A percentile compares a stretch with the other conserved stretches of the same genome.
These are phyloP conservation scores for Apaloderma vittatum DNA, from an alignment of 2,113 vertebrate genomes.

Conservation along the genomic window DNA sequence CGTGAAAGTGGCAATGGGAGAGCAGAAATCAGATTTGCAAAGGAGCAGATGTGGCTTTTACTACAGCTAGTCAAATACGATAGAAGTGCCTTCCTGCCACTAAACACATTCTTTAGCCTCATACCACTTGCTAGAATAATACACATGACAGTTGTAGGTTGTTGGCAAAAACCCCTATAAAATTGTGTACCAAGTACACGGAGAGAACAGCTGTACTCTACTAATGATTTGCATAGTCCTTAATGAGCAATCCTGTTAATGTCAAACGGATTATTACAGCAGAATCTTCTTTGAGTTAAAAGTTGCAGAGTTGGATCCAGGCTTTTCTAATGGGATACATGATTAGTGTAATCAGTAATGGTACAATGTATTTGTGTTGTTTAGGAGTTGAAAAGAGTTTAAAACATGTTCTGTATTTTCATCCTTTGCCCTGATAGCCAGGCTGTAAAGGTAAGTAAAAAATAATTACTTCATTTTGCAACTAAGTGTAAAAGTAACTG, in stretches of 20 bases:
- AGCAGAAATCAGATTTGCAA: neutral
- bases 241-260: neutral
- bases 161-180: neutral
- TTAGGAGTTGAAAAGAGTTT: slow-evolving; percentile 35
- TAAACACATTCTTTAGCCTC: neutral
- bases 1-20: neutral
- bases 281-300: neutral
- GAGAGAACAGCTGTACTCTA: neutral
- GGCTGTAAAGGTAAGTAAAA: slow-evolving; percentile 14
- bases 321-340: neutral
- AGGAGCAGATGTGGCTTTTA: neutral
- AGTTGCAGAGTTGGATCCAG: slow-evolving; percentile 18
- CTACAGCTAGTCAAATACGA: neutral
- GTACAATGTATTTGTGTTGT: slow-evolving; percentile 19
- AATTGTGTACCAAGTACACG: neutral
- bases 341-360: neutral
- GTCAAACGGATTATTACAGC: neutral
- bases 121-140: neutral
- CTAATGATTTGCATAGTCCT: neutral
- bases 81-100: neutral
- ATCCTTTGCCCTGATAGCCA: slow-evolving; percentile 45
- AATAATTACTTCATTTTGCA: neutral
- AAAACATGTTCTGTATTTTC: slow-evolving; percentile 48
- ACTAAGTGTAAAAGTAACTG: neutral
- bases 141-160: neutral